Conservation (phyloP, 2,113 vertebrate genomes). For the Menura novaehollandiae region DNA sequence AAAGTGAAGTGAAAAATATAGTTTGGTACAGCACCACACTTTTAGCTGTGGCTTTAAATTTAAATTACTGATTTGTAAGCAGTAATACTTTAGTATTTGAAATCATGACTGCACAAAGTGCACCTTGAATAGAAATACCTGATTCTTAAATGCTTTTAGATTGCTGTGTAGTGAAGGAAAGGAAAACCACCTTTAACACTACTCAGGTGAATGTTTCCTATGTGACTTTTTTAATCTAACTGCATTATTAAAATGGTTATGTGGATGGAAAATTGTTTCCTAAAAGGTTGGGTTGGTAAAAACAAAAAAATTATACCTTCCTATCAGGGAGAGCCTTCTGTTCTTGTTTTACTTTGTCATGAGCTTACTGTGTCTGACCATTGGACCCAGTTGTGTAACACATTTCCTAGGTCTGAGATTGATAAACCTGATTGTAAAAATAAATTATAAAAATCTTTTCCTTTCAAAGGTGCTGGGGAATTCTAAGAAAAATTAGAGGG, state of each 20-base stretch:
- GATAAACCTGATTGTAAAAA: background rate
- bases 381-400: background rate
- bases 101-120: background rate
- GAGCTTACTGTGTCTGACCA: background rate
- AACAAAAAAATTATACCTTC: accelerated
- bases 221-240: background rate
- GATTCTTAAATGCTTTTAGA: background rate
- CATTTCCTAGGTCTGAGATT: background rate
- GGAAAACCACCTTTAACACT: background rate
- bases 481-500: background rate
- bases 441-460: background rate
- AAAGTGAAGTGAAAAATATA: background rate
- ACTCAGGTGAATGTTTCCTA: background rate
- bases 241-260: background rate
- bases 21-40: background rate
- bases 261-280: background rate
- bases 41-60: background rate
- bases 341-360: background rate
- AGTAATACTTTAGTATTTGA: background rate
- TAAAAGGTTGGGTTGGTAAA: background rate
- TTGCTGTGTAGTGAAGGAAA: background rate
- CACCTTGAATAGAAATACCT: background rate
- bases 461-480: background rate
- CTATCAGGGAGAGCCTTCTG: background rate
- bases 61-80: background rate